phyloP scores from a whole-genome alignment of 2,113 vertebrate species.

The Pitta sordida region DNA sequence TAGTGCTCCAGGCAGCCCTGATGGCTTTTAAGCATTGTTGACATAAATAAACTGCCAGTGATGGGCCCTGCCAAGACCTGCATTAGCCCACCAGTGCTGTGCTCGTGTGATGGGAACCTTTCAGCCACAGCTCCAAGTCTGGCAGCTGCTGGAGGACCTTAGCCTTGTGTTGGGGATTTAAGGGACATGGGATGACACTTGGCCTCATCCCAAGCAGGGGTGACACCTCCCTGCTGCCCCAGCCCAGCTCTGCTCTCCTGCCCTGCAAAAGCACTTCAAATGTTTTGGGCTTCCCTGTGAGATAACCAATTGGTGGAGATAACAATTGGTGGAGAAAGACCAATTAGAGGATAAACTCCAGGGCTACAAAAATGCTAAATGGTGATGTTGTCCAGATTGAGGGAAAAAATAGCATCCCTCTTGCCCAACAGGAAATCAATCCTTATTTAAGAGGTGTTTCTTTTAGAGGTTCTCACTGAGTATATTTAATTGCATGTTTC shows the following conservation, averaged over 20 bases:
- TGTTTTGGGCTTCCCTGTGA: not conserved
- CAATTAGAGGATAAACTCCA: not conserved
- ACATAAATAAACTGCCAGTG: not conserved
- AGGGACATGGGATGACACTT: not conserved
- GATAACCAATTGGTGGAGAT: no score
- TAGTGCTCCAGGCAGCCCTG: not conserved
- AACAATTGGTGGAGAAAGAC: not conserved
- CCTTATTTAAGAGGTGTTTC: not conserved
- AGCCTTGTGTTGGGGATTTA: not conserved
- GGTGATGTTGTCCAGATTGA: not conserved
- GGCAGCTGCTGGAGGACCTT: not conserved
- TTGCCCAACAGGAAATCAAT: not conserved
- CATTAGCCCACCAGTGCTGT: not conserved
- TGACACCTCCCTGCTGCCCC: not conserved
- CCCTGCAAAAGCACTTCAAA: not conserved
- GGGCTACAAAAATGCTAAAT: not conserved
- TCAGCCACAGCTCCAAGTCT: rapidly evolving
- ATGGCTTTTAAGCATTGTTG: not conserved
- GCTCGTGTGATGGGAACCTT: not conserved
- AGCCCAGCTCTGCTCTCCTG: not conserved
- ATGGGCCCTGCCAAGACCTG: not conserved
- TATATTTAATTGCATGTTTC: not conserved
- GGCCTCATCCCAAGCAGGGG: not conserved
- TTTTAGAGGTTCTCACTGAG: not conserved
- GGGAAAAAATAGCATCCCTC: not conserved